Percentiles rank a stretch among this genome's conserved stretches.
Conservation (phyloP, 2,797 vertebrate genomes). For the Urosaurus nigricauda region DNA sequence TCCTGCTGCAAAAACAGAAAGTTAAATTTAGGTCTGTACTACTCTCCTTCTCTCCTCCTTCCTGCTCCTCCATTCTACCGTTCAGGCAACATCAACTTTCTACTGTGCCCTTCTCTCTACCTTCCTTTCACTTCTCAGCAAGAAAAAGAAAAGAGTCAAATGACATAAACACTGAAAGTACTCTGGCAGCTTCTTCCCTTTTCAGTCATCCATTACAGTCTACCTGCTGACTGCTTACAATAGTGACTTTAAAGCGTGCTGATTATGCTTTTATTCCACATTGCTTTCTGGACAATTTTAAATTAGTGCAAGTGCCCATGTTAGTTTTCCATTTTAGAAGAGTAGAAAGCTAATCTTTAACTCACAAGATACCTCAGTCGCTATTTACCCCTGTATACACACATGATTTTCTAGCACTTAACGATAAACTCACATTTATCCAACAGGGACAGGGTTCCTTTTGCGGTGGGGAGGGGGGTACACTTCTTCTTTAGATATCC, state of each 20-base stretch:
- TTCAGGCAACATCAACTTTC: constrained; percentile 55
- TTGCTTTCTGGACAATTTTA: constrained; percentile 30
- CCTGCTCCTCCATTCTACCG: constrained; percentile 68
- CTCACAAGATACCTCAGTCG: not conserved
- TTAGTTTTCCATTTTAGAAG: not conserved
- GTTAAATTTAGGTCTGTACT: constrained; percentile 16
- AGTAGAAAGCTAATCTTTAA: not conserved
- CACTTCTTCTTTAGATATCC: not conserved
- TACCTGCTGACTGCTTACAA: not conserved
- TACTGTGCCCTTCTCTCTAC: constrained; percentile 1
- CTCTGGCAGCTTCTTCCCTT: not conserved
- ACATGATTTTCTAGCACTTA: no score
- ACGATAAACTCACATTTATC: not conserved
- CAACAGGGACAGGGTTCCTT: not conserved
- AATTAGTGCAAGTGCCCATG: not conserved
- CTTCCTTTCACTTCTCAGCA: not conserved
- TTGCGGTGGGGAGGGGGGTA: not conserved
- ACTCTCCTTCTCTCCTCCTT: constrained; percentile 39
- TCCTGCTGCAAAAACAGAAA: not conserved
- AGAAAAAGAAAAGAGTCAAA: not conserved
- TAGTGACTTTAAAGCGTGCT: constrained; percentile 16
- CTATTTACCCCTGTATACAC: not conserved
- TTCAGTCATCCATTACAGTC: constrained; percentile 7
- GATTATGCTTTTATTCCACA: constrained; percentile 4
- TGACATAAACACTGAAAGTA: not conserved